Evolutionary conservation across 2,113 vertebrate genomes (phyloP).

Genomic region (Dromaius novaehollandiae): DNA sequence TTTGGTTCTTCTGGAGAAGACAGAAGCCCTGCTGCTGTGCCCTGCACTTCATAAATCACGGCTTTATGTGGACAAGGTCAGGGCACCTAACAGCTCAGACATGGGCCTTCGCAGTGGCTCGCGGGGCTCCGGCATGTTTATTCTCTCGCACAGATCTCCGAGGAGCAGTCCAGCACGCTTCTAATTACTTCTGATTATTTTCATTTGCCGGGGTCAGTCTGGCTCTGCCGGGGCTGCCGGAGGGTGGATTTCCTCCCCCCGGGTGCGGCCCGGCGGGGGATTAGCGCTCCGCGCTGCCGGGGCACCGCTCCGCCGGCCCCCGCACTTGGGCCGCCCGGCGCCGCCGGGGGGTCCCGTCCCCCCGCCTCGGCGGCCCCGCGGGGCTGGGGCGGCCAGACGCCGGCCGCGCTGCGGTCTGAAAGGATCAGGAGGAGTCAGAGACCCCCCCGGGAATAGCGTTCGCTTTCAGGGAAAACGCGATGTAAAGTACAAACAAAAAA

Average conservation of each 20-base stretch:
- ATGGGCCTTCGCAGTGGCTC: slow-evolving; percentile 88
- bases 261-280: slow-evolving; percentile 49
- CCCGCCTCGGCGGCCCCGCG: neutral
- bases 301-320: too few species aligned
- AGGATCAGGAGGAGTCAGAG: too few species aligned
- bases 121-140: slow-evolving; percentile 91
- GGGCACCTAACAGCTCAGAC: slow-evolving; percentile 89
- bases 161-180: slow-evolving; percentile 95
- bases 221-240: slow-evolving; percentile 85
- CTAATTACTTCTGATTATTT: slow-evolving; percentile 99
- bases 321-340: too few species aligned
- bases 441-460: too few species aligned
- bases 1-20: slow-evolving; percentile 99
- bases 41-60: slow-evolving; percentile 99
- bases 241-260: slow-evolving; percentile 85
- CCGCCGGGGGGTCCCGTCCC: neutral
- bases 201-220: slow-evolving; percentile 96
- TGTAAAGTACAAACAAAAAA: too few species aligned
- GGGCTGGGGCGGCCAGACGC: too few species aligned
- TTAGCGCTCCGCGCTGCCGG: neutral
- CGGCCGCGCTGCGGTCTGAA: neutral
- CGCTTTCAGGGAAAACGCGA: too few species aligned
- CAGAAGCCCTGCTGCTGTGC: slow-evolving; percentile 98
- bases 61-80: slow-evolving; percentile 99
- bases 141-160: slow-evolving; percentile 91